Conservation (phyloP, 1,140 invertebrate species). For the Trinorchestia longiramus region DNA sequence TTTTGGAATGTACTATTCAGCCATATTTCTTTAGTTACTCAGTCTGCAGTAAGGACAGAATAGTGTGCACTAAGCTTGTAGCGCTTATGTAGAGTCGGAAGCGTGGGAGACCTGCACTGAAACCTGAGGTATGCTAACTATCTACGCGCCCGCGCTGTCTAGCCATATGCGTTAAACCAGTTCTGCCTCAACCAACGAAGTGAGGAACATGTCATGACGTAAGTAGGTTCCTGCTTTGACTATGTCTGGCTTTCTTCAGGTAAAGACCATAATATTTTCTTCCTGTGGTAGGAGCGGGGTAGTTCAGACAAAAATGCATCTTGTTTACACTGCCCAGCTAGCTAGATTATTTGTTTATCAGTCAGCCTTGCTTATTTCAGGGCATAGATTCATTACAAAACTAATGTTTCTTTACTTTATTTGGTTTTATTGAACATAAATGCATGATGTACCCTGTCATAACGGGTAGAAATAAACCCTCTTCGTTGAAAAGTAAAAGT, state of each 20-base stretch:
- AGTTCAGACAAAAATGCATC: neutral
- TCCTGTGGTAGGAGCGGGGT: neutral
- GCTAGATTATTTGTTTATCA: neutral
- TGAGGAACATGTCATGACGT: neutral
- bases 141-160: conserved; percentile 20
- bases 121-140: conserved; percentile 34
- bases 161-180: conserved; percentile 39
- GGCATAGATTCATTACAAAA: too few relatives aligned
- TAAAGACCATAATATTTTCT: neutral
- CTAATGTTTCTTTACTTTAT: too few relatives aligned
- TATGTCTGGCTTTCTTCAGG: neutral
- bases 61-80: neutral
- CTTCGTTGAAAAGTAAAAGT: too few relatives aligned
- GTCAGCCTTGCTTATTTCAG: too few relatives aligned
- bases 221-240: neutral
- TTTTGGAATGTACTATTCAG: neutral
- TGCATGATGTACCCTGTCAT: too few relatives aligned
- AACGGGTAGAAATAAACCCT: too few relatives aligned
- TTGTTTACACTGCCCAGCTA: neutral
- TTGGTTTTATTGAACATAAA: too few relatives aligned
- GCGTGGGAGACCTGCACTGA: conserved; percentile 31
- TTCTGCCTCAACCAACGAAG: neutral
- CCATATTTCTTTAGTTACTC: neutral
- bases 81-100: neutral
- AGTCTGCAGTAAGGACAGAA: neutral